phyloP scores from a whole-genome alignment of 2,888 invertebrate species.

The Neelides folsomi region DNA sequence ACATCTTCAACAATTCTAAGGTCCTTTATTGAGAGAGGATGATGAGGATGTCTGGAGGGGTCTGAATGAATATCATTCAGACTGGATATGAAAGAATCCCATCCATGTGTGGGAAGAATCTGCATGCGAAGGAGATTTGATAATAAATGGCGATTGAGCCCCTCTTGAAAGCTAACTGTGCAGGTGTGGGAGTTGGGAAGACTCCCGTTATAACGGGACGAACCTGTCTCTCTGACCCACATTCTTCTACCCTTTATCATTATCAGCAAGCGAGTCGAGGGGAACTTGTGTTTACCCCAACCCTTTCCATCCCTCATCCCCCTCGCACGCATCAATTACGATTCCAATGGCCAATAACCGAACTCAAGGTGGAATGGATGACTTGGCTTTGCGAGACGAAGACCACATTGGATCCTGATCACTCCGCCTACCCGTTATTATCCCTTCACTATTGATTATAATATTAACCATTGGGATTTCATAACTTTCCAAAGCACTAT shows the following conservation, averaged over 20 bases:
- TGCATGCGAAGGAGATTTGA: too few relatives aligned
- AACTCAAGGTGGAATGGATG: not conserved
- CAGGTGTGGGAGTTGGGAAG: constrained; percentile 9
- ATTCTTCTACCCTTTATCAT: constrained; percentile 8
- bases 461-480: too few relatives aligned
- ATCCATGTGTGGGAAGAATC: not conserved
- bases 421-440: too few relatives aligned
- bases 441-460: too few relatives aligned
- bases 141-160: constrained; percentile 5
- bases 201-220: constrained; percentile 28
- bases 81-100: too few relatives aligned
- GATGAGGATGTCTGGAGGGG: too few relatives aligned
- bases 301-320: not conserved
- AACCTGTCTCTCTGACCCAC: constrained; percentile 26
- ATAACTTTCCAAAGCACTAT: too few relatives aligned
- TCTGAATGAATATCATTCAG: too few relatives aligned
- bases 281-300: too few relatives aligned
- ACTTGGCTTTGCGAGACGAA: not conserved
- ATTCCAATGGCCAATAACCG: not conserved
- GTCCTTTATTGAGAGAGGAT: constrained; percentile 5
- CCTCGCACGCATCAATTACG: not conserved
- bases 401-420: too few relatives aligned
- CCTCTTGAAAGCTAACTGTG: not conserved
- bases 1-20: not conserved
- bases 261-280: not conserved